Conservation (phyloP, 2,797 vertebrate genomes). For the Lycodopsis pacificus region DNA sequence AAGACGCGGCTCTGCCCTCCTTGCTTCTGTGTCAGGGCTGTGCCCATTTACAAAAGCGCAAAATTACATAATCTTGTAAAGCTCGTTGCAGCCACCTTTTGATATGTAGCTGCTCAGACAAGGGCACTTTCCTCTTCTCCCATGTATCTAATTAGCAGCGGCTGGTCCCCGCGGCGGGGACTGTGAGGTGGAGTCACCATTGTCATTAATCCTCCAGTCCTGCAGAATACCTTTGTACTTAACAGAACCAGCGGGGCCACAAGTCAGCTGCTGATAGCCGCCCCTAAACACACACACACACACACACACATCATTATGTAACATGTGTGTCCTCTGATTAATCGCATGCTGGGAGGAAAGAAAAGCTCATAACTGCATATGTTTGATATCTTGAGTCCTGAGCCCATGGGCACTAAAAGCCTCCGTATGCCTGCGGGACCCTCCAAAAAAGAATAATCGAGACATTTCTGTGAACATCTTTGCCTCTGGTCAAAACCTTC, state of each 20-base stretch:
- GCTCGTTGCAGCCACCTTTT: conserved; percentile 43
- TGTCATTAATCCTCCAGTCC: conserved; percentile 64
- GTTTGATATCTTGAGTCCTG: conserved; percentile 18
- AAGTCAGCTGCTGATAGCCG: conserved; percentile 42
- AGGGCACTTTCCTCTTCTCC: conserved; percentile 58
- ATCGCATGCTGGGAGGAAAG: background rate
- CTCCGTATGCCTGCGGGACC: background rate
- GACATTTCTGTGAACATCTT: conserved; percentile 23
- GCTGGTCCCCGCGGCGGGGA: conserved; percentile 47
- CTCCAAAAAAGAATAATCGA: conserved; percentile 44
- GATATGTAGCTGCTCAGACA: conserved; percentile 60
- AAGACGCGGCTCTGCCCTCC: background rate
- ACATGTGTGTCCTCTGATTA: background rate
- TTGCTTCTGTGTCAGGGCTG: background rate
- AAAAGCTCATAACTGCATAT: conserved; percentile 27
- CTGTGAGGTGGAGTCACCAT: conserved; percentile 48
- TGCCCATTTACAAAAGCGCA: conserved; percentile 19
- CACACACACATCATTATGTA: background rate
- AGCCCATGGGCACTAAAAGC: conserved; percentile 33
- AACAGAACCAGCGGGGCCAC: conserved; percentile 36
- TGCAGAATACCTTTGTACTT: conserved; percentile 35
- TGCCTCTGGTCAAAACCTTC: conserved; percentile 18
- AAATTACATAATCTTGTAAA: conserved; percentile 40
- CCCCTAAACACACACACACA: background rate
- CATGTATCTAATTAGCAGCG: conserved; percentile 69